Evolutionary conservation across 2,113 vertebrate genomes (phyloP), one percentile per base, ranked within the genome.

Genomic region (Tychaedon coryphoeus): DNA sequence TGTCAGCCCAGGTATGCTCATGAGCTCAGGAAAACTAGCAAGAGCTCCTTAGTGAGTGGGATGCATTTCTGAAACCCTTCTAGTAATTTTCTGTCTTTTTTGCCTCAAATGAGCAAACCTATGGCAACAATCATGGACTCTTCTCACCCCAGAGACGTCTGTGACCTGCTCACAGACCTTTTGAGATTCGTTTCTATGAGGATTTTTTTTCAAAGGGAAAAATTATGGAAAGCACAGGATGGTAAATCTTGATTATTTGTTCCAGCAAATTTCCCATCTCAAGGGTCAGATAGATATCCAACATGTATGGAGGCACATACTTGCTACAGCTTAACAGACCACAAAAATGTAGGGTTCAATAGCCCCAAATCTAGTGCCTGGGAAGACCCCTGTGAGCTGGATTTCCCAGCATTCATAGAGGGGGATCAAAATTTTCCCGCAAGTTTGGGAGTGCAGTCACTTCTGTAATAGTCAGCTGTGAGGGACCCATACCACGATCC

Each of bases 401-500:
- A 13, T 50, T 79, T 87, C n/a, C 67, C 4, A 5, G 34, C 0
- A 3, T 13, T 26, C 12, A 6, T 9, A 1, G 1, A 62, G 8
- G 8, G 10, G 1, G 6, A 51, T 47, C 24, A 57, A 29, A 10
- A 1, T 36, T 92, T 61, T 58, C 47, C 67, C 4, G 2, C 61
- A 80, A 28, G 8, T 66, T 28, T 45, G 25, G 43, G 36, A 71
- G 14, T 20, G 40, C 56, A 40, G 34, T 33, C 40, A 56, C 19
- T 17, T 83, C 26, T 71, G 15, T 42, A 36, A 58, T 4, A 66
- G 42, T 19, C 42, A 42, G 9, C 12, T 66, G 18, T 11, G 45
- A 93, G 48, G 3, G 25, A 60, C 5, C 12, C 15, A 61, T 17
- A 14, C 23, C 20, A 58, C 9, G 29, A 22, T 28, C 34, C 70